These are phyloP conservation scores for Cherax destructor DNA, from an alignment of 1,140 invertebrate genomes.

Conservation along the genomic window DNA sequence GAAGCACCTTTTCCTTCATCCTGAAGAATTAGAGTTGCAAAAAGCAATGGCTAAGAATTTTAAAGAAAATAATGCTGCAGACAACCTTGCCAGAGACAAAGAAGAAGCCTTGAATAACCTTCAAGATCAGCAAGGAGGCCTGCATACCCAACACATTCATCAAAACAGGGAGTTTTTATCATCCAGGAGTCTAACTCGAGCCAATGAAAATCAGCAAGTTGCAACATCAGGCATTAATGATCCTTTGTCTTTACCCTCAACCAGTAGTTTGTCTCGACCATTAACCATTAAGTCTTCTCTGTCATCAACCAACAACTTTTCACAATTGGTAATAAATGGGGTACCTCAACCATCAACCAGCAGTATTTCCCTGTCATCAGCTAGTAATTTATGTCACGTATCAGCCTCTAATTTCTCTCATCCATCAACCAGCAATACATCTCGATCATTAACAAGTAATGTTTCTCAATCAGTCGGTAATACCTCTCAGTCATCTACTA, in stretches of 20 bases:
- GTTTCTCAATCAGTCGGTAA: neutral
- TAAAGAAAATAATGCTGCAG: neutral
- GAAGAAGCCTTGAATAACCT: neutral
- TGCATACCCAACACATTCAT: neutral
- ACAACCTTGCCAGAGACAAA: neutral
- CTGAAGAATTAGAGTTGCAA: conserved; percentile 75
- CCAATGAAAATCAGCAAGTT: neutral
- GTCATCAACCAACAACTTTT: neutral
- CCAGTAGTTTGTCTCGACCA: neutral
- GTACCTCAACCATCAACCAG: neutral
- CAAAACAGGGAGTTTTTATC: neutral
- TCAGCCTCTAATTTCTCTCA: no score
- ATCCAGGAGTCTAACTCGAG: neutral
- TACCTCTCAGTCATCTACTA: neutral
- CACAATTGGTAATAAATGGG: no score
- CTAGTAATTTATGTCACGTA: neutral
- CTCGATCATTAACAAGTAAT: neutral
- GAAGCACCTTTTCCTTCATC: conserved; percentile 68
- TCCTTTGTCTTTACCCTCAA: neutral
- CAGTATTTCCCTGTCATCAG: neutral
- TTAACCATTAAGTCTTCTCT: neutral
- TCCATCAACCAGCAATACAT: neutral
- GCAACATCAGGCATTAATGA: neutral
- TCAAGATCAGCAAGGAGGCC: neutral
- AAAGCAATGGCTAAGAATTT: neutral